Conservation (phyloP, 2,797 vertebrate species). For the Melanotaenia trifasciata region DNA sequence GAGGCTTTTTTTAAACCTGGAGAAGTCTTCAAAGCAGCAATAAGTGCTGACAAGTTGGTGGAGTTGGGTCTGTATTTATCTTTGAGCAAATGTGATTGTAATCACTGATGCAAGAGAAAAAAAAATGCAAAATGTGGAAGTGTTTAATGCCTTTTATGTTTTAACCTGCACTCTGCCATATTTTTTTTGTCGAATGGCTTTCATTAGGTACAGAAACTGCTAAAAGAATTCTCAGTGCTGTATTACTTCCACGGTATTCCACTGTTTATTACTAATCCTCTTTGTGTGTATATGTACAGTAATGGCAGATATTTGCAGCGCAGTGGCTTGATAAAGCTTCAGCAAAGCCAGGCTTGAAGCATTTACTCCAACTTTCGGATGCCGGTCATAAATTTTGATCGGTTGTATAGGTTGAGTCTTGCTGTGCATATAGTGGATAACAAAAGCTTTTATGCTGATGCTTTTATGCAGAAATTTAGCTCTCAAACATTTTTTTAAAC, state of each 20-base stretch:
- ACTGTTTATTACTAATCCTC: slow-evolving; percentile 44
- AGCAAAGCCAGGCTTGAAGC: slow-evolving; percentile 34
- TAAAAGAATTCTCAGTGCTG: background rate
- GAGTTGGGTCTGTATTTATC: slow-evolving; percentile 7
- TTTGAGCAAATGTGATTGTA: slow-evolving; percentile 3
- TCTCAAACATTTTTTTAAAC: slow-evolving; percentile 33
- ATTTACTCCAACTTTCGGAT: slow-evolving; percentile 16
- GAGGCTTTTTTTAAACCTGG: slow-evolving; percentile 10
- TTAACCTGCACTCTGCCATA: background rate
- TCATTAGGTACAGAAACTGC: too few relatives aligned
- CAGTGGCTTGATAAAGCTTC: slow-evolving; percentile 58
- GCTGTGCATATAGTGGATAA: slow-evolving; percentile 13
- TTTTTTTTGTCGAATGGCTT: background rate
- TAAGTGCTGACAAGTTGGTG: slow-evolving; percentile 12
- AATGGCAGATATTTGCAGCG: slow-evolving; percentile 38
- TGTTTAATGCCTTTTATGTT: background rate
- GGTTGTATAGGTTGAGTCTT: slow-evolving; percentile 37
- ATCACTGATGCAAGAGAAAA: slow-evolving; percentile 6
- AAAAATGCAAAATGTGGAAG: slow-evolving; percentile 14
- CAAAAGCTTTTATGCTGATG: slow-evolving; percentile 52
- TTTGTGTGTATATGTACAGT: slow-evolving; percentile 46
- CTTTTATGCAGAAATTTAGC: slow-evolving; percentile 19
- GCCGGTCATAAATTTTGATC: slow-evolving; percentile 41
- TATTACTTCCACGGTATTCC: background rate
- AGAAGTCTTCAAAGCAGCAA: slow-evolving; percentile 7